Evolutionary conservation across 2,888 invertebrate genomes (phyloP), one percentile per base, ranked within the genome.

Genomic region (Amiota mariae): DNA sequence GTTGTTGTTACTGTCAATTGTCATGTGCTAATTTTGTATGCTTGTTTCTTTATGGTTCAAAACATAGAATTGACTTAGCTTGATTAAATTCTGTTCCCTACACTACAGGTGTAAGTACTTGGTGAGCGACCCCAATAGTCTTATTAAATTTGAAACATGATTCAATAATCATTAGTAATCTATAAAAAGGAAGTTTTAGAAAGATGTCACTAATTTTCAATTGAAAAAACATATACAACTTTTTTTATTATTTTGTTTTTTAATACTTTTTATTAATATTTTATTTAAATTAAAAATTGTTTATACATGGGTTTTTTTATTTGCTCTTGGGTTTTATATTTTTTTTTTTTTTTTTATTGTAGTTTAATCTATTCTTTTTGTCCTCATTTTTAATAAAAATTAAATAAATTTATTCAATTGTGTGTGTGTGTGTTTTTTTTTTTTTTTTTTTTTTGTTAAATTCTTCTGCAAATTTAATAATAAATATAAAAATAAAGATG

Each of bases 401-500:
- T 59, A 63, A 63, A 59, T 36, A 36, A 36, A 20, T 59, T 59
- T 12, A 24, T 8, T 20, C 59, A 59, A 59, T 20, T 59, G 59
- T 59, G 15, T 24, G 24, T 59, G 59, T 59, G 15, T 59, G 59
- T 59, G 15, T 57, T 18, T 20, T 15, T 24, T 3, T 1, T 2
- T 18, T 20, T 15, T 18, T 10, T 51, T 49, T 64, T 9, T 54
- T 66, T 72, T 18, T 72, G 72, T 56, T 57, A 66, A 72, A 72
- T 72, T 72, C 72, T 72, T 72, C 72, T 72, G 72, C 72, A 72
- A 72, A 72, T 72, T 46, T 66, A 47, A 36, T 64, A 54, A 49
- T 59, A 79, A 24, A 82, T 84, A 86, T 77, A 82, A 77, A 81
- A 77, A 76, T 68, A 84, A 75, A 86, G 75, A 81, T 15, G 54